Base-by-base conservation (phyloP, 2,797 vertebrate species). In the Dipus sagitta region DNA sequence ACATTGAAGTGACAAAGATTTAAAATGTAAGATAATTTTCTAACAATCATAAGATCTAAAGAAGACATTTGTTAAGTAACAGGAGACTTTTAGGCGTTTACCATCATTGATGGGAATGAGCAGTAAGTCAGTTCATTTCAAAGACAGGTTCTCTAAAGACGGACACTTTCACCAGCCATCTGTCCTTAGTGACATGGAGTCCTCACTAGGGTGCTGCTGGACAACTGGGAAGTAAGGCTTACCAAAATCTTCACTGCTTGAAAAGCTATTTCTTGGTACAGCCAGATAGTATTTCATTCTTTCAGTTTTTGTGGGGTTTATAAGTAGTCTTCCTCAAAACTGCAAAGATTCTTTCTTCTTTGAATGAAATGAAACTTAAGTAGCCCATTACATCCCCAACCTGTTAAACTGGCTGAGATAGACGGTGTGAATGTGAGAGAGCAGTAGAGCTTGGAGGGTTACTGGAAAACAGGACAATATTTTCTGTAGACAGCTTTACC, bases 11-110 rank as follows among this genome's bases (percentile, higher is more conserved):
- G 5, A 78, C 86, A 77, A 88, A 92, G 72, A 30, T 54, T 80
- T 88, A 79, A 96, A 90, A 90, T 75, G 6, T 88, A 64, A 87
- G 68, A 67, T 34, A 75, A 5, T 83, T 91, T 86, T 88, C 81
- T 94, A 82, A 90, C 28, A 28, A 67, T 77, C 74, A 8, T 30
- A 80, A 88, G 42, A 91, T 86, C 88, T 84, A 87, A 94, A 81
- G 52, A 81, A 89, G 32, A 47, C 88, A 62, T n/a, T 90, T 90
- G 75, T 17, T 94, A 84, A 76, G n/a, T 85, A 88, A 28, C 64
- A 75, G 92, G 58, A 90, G 84, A 90, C 23, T 70, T 88, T 6
- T 68, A 67, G 86, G 60, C 75, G 10, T 90, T 96, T 82, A 58
- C 30, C 26, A 24, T 54, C 30, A 65, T 28, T 81, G 42, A 47